Evolutionary conservation across 2,113 vertebrate genomes (phyloP), one percentile per base, ranked within the genome.

Genomic region (Budorcas taxicolor): DNA sequence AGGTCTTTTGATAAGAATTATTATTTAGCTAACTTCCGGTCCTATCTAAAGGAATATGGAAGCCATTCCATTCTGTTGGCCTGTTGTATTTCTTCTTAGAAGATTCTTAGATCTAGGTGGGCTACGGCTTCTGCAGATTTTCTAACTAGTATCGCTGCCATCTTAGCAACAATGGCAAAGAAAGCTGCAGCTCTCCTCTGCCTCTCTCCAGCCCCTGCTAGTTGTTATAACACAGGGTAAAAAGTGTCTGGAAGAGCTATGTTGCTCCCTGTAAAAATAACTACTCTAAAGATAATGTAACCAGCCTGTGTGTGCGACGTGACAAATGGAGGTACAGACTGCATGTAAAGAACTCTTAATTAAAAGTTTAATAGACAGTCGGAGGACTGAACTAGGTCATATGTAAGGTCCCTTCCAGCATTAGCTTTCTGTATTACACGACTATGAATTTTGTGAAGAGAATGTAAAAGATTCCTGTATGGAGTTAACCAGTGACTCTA

Each of bases 321-420:
- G 93, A 94, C 40, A 62, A 80, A 81, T 19, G 52, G n/a, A 19
- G 64, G 5, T 33, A 12, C 16, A 27, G 91, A 27, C 87, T 53
- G 25, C 1, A 0, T 27, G 50, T 29, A 50, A 82, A 67, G 89
- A 96, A 89, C 53, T 40, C 88, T 76, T 92, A 64, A 58, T 92
- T 85, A 95, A 81, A 90, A 84, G 90, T 58, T 50, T 95, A 43
- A 10, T 0, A 82, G 78, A 58, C 36, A 93, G 86, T 58, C 40
- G 45, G 52, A 74, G 27, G 76, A 8, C 23, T 13, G 47, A 58
- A 55, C 81, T 12, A 53, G 57, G 74, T 33, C n/a, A 7, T 8
- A 67, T 1, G 53, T 0, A 85, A 87, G 31, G 29, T 47, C 50
- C 23, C 27, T 80, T 55, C 82, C 47, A 50, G 53, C 9, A 57